Percentiles rank a stretch among this genome's conserved stretches.
These are phyloP conservation scores for Heliocidaris erythrogramma DNA, from an alignment of 35 echinoderm and acorn worm species.

Conservation along the genomic window DNA sequence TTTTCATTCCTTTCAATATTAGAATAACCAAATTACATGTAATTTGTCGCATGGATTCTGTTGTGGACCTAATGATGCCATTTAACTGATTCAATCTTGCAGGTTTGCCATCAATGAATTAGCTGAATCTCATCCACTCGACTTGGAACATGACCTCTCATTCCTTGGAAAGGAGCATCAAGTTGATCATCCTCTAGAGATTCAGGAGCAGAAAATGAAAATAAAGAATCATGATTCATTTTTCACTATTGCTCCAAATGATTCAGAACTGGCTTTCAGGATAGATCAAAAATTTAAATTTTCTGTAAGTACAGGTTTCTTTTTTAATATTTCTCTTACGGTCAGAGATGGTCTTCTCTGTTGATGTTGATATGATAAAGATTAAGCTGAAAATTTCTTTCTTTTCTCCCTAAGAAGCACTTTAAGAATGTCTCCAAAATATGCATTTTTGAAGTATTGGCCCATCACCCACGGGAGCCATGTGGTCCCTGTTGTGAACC, in stretches of 20 bases:
- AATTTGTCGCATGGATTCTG: no score
- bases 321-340: neutral
- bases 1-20: no score
- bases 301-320: conserved; percentile 8
- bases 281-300: conserved; percentile 1
- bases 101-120: neutral
- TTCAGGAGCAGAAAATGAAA: neutral
- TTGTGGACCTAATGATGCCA: no score
- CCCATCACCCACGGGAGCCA: no score
- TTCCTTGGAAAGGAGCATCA: neutral
- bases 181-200: neutral
- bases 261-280: conserved; percentile 35
- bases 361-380: no score
- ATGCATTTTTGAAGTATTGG: no score
- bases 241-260: neutral
- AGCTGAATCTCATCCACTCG: neutral
- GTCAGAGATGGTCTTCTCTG: neutral
- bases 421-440: no score
- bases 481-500: no score
- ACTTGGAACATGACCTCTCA: neutral
- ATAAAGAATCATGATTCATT: neutral
- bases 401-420: no score
- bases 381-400: no score
- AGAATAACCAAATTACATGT: no score
- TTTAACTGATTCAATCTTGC: neutral